Evolutionary conservation across 2,888 invertebrate genomes (phyloP).

Genomic region (Resseliella maxima): DNA sequence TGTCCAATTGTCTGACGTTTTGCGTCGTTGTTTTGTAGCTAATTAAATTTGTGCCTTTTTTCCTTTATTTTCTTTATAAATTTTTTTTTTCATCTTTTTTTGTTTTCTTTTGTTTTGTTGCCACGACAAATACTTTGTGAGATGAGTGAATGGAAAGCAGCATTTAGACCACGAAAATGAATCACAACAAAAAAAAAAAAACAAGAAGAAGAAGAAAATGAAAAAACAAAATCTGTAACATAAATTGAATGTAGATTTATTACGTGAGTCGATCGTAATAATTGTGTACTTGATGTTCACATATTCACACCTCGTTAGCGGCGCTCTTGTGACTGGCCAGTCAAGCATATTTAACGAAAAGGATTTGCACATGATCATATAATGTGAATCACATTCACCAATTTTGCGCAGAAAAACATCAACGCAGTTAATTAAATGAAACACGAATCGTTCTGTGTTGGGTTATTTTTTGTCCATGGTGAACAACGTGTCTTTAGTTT

Average conservation of each 20-base stretch:
- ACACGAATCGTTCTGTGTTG: too few relatives aligned
- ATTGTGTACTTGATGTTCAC: constrained; percentile 48
- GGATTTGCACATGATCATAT: not conserved
- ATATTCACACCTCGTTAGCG: constrained; percentile 41
- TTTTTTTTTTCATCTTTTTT: not conserved
- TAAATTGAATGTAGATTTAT: constrained; percentile 29
- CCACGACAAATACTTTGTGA: not conserved
- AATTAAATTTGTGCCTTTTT: constrained; percentile 47
- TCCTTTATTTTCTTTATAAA: not conserved
- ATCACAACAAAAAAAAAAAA: not conserved
- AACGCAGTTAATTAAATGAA: not conserved
- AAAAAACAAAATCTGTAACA: too few relatives aligned
- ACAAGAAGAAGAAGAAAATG: not conserved
- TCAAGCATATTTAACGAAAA: not conserved
- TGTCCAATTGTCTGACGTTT: not conserved
- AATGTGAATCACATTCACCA: too few relatives aligned
- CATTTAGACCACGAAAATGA: not conserved
- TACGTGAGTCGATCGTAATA: constrained; percentile 25
- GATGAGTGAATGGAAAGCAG: constrained; percentile 37
- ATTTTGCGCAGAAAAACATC: not conserved
- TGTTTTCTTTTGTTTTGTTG: too few relatives aligned
- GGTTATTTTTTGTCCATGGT: not conserved
- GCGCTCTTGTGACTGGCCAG: not conserved
- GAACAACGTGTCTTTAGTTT: not conserved
- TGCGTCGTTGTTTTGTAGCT: constrained; percentile 5